Evolutionary conservation across 2,797 vertebrate genomes (phyloP).

Genomic region (Ataeniobius toweri): DNA sequence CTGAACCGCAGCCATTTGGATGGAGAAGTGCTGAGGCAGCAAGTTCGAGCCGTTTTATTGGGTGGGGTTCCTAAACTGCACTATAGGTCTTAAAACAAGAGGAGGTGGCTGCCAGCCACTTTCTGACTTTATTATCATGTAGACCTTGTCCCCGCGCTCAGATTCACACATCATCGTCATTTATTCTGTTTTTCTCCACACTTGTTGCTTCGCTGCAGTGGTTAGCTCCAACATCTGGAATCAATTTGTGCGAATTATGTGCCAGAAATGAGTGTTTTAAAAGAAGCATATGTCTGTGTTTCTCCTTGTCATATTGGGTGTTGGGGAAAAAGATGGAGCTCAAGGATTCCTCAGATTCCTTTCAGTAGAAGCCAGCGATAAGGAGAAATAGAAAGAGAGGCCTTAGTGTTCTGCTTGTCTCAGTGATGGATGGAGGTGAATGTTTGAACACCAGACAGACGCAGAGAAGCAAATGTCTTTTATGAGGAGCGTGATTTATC

Average conservation of each 20-base stretch:
- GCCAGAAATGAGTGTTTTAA: slow-evolving; percentile 61
- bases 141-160: slow-evolving; percentile 47
- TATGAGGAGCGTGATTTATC: slow-evolving; percentile 76
- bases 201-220: slow-evolving; percentile 45
- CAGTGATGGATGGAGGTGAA: slow-evolving; percentile 71
- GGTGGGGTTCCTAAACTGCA: slow-evolving; percentile 58
- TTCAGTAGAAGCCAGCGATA: slow-evolving; percentile 54
- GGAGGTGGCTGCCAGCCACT: slow-evolving; percentile 33
- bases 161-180: slow-evolving; percentile 56
- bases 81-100: slow-evolving; percentile 54
- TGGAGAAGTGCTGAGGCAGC: slow-evolving; percentile 71
- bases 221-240: slow-evolving; percentile 61
- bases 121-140: slow-evolving; percentile 46
- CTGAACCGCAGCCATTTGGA: slow-evolving; percentile 74
- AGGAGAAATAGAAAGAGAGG: slow-evolving; percentile 60
- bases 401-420: slow-evolving; percentile 58
- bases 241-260: slow-evolving; percentile 60
- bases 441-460: slow-evolving; percentile 74
- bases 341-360: slow-evolving; percentile 70
- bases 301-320: slow-evolving; percentile 50
- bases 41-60: slow-evolving; percentile 47
- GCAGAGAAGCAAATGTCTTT: slow-evolving; percentile 75
- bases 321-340: slow-evolving; percentile 42
- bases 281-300: slow-evolving; percentile 56
- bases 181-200: slow-evolving; percentile 50